Evolutionary conservation across 1,140 invertebrate genomes (phyloP).

Genomic region (Hypsibius dujardini): DNA sequence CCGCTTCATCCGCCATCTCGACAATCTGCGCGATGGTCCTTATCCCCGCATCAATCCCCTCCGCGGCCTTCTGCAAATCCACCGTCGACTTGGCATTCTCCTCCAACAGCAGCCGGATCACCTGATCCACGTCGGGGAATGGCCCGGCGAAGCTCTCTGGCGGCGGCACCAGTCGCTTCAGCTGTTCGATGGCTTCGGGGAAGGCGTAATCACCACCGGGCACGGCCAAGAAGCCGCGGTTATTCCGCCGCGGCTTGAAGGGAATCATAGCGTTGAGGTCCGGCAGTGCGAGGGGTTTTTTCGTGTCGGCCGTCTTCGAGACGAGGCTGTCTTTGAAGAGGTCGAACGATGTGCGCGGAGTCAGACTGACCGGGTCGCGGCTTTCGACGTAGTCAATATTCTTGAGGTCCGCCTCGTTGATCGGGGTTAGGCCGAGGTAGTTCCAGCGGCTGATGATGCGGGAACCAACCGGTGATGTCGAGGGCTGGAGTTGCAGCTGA

Average conservation of each 20-base stretch:
- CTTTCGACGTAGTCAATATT: slow-evolving; percentile 11
- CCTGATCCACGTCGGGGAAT: slow-evolving; percentile 8
- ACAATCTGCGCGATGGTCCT: neutral
- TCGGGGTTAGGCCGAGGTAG: slow-evolving; percentile 2
- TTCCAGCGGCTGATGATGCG: neutral
- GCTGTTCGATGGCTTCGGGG: neutral
- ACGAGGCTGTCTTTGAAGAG: slow-evolving; percentile 13
- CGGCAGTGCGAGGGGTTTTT: slow-evolving; percentile 46
- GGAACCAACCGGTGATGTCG: neutral
- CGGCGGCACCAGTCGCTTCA: neutral
- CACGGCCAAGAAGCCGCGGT: slow-evolving; percentile 29
- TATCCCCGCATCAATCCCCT: neutral
- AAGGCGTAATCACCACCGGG: slow-evolving; percentile 13
- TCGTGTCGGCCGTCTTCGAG: slow-evolving; percentile 31
- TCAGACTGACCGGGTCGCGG: neutral
- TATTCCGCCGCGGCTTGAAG: slow-evolving; percentile 48
- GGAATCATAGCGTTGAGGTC: slow-evolving; percentile 88
- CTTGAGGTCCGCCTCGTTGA: neutral
- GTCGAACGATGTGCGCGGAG: neutral
- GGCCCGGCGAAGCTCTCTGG: slow-evolving; percentile 14
- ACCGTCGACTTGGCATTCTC: neutral
- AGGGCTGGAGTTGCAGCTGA: neutral
- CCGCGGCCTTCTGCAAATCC: slow-evolving; percentile 7
- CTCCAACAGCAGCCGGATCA: neutral
- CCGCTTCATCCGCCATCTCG: neutral